A percentile compares a stretch with the other conserved stretches of the same genome.
These are phyloP conservation scores for Acromyrmex echinatior DNA, from an alignment of 1,140 invertebrate genomes.

Conservation along the genomic window DNA sequence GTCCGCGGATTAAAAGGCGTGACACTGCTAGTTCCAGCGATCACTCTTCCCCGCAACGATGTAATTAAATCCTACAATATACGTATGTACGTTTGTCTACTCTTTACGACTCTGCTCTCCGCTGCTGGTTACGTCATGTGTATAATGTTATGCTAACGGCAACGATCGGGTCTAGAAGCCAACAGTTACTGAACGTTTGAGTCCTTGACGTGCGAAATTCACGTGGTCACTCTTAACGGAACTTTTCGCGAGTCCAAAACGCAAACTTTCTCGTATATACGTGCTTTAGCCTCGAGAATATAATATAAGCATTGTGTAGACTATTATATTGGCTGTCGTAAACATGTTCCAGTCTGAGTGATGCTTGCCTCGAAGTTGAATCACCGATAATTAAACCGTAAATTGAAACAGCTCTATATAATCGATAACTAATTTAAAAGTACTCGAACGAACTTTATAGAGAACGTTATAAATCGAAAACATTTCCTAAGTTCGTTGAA, in stretches of 20 bases:
- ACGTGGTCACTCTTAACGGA: slow-evolving; percentile 40
- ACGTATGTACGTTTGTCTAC: slow-evolving; percentile 60
- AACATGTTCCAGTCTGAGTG: neutral
- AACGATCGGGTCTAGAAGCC: slow-evolving; percentile 10
- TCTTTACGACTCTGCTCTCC: slow-evolving; percentile 22
- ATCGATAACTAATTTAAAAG: neutral
- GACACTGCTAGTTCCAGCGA: slow-evolving; percentile 74
- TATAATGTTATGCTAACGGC: slow-evolving; percentile 50
- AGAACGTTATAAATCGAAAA: neutral
- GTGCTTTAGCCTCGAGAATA: slow-evolving; percentile 21
- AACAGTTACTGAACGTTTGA: slow-evolving; percentile 21
- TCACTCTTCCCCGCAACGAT: slow-evolving; percentile 67
- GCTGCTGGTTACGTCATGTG: slow-evolving; percentile 31
- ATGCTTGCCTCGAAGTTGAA: slow-evolving; percentile 6
- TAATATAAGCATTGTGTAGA: neutral
- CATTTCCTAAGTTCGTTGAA: neutral
- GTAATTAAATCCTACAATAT: slow-evolving; percentile 69
- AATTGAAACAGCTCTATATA: neutral
- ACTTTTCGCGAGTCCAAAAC: slow-evolving; percentile 28
- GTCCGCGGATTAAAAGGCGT: slow-evolving; percentile 75
- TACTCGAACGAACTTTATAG: neutral
- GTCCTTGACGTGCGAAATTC: slow-evolving; percentile 49
- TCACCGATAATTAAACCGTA: slow-evolving; percentile 24
- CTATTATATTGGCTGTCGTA: neutral
- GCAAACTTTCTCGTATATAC: neutral